These are phyloP conservation scores for Leptinotarsa defecta DNA, from an alignment of 1,140 invertebrate genomes.

Conservation along the genomic window DNA sequence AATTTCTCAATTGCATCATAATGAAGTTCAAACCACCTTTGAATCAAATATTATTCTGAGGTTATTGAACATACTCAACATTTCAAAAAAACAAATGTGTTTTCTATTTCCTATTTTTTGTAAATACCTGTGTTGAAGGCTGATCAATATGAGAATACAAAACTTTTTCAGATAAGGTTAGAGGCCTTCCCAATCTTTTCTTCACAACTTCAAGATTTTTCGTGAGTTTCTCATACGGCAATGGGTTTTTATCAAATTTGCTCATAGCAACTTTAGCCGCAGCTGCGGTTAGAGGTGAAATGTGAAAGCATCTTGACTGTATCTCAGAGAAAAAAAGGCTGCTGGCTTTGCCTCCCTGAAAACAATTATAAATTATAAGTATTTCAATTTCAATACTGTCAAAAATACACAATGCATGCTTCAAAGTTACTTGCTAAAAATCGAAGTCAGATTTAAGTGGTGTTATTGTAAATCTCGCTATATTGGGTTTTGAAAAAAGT, in stretches of 20 bases:
- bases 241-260: constrained; percentile 83
- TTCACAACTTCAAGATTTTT: constrained; percentile 84
- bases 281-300: constrained; percentile 69
- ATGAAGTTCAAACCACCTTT: no score
- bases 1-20: no score
- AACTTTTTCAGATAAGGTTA: constrained; percentile 97
- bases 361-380: constrained; percentile 17
- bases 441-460: no score
- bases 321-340: constrained; percentile 62
- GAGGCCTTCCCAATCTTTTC: constrained; percentile 87
- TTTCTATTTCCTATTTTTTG: neutral
- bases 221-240: constrained; percentile 91
- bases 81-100: no score
- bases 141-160: constrained; percentile 98
- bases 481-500: no score
- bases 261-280: constrained; percentile 90
- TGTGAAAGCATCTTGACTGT: constrained; percentile 77
- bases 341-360: constrained; percentile 51
- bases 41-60: no score
- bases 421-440: no score
- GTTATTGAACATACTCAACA: no score
- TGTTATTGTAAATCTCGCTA: no score
- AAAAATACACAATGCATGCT: no score
- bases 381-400: no score
- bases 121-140: constrained; percentile 71